Base-by-base conservation (phyloP, 2,888 invertebrate species). In the Stenurella melanura region DNA sequence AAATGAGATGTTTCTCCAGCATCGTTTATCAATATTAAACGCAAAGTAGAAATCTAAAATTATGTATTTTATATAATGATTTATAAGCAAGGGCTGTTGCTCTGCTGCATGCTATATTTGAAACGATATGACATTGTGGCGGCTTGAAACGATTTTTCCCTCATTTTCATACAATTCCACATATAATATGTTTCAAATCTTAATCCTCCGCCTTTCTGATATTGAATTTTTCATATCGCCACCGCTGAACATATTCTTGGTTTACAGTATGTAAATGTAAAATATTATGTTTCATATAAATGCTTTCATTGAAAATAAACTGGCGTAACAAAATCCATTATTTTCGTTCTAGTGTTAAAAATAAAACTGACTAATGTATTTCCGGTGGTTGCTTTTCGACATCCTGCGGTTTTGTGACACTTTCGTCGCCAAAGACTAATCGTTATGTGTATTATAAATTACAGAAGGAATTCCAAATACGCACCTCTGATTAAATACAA, bases 281-380 rank as follows among this genome's bases (percentile, higher is more conserved):
- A 54, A 54, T 67, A 67, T 67, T 54, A 54, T 54, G 21, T 54
- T 67, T 54, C 67, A 54, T 42, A 42, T 42, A 42, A 42, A 42
- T 66, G 66, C 60, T 11, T 4, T 38, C n/a, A 72, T 18, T 38
- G 57, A 73, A 73, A 73, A 73, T 64, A 60, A 66, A 66, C 73
- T 12, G 34, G 38, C 73, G 64, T 30, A 67, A 66, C 57, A 67
- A 67, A 73, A 73, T 58, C 56, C 58, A 73, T 73, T 67, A 73
- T 66, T 73, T 58, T 73, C 38, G 21, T 70, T 42, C 34, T 34
- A 19, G 34, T 30, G 73, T 30, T 73, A 73, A 73, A 73, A 73
- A 73, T 73, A 73, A 73, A 67, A 66, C 67, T 19, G 64, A 60
- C 67, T 73, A 73, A 73, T 73, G 73, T 60, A 73, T 66, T 73